Conservation (phyloP, 2,888 invertebrate genomes). For the Sericinus montela region DNA sequence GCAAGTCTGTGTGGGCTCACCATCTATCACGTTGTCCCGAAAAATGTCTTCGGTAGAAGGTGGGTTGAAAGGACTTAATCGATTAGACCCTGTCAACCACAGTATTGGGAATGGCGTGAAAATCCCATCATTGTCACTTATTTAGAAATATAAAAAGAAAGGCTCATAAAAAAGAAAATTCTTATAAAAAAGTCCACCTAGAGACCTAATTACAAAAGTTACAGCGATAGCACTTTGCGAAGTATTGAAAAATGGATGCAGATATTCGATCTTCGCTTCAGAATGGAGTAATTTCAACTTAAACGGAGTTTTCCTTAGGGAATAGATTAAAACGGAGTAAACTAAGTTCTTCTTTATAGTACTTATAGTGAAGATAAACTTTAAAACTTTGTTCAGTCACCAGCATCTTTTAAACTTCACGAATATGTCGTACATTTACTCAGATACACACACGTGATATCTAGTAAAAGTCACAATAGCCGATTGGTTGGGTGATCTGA, state of each 20-base stretch:
- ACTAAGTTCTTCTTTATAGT: conserved; percentile 55
- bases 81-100: no score
- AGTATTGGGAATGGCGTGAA: no score
- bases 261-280: conserved; percentile 68
- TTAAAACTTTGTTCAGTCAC: conserved; percentile 3
- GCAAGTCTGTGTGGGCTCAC: no score
- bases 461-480: no score
- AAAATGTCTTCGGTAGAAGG: no score
- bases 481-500: no score
- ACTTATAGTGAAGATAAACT: conserved; percentile 69
- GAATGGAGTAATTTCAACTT: conserved; percentile 72
- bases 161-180: conserved; percentile 6
- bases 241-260: conserved; percentile 70
- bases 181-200: conserved; percentile 17
- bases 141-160: no score
- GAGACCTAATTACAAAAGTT: conserved; percentile 62
- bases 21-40: no score
- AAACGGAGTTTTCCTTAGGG: conserved; percentile 53
- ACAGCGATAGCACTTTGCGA: conserved; percentile 46
- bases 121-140: no score
- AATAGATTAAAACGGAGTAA: conserved; percentile 69
- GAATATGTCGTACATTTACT: no score
- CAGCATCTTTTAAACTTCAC: not conserved
- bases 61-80: no score
- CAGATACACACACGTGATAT: no score